Evolutionary conservation across 2,888 invertebrate species (phyloP).

Genomic region (Molorchus minor): DNA sequence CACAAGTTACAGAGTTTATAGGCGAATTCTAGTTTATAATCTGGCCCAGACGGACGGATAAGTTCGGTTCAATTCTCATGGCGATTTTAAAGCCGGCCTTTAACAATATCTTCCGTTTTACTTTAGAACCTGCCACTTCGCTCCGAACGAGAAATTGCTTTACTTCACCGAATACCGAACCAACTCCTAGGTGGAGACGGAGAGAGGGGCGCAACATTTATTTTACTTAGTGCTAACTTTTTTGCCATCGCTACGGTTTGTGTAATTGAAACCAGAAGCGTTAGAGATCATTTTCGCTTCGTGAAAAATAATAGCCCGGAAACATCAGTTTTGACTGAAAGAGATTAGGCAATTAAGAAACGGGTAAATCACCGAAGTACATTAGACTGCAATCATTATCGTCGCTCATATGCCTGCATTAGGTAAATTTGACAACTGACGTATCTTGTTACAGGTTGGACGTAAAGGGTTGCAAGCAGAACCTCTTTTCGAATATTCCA

Average conservation of each 20-base stretch:
- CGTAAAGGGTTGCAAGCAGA: slow-evolving; percentile 63
- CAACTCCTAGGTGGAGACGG: not conserved
- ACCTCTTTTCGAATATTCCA: slow-evolving; percentile 60
- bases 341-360: too few species aligned
- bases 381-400: too few species aligned
- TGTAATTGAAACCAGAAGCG: not conserved
- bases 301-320: too few species aligned
- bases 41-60: slow-evolving; percentile 10
- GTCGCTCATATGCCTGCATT: too few species aligned
- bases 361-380: too few species aligned
- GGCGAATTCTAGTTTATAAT: slow-evolving; percentile 4
- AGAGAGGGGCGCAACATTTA: slow-evolving; percentile 12
- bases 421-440: too few species aligned
- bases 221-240: slow-evolving; percentile 1
- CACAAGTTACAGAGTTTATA: slow-evolving; percentile 3
- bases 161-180: not conserved
- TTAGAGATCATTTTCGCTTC: not conserved
- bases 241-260: not conserved
- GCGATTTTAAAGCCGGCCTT: slow-evolving; percentile 1
- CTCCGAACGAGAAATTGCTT: slow-evolving; percentile 7
- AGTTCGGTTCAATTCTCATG: slow-evolving; percentile 1
- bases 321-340: too few species aligned
- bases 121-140: slow-evolving; percentile 5
- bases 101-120: slow-evolving; percentile 1
- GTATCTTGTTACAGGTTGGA: slow-evolving; percentile 55